These are phyloP conservation scores for Neolamprologus tretocephalus DNA, from an alignment of 2,113 vertebrate genomes.

Conservation along the genomic window DNA sequence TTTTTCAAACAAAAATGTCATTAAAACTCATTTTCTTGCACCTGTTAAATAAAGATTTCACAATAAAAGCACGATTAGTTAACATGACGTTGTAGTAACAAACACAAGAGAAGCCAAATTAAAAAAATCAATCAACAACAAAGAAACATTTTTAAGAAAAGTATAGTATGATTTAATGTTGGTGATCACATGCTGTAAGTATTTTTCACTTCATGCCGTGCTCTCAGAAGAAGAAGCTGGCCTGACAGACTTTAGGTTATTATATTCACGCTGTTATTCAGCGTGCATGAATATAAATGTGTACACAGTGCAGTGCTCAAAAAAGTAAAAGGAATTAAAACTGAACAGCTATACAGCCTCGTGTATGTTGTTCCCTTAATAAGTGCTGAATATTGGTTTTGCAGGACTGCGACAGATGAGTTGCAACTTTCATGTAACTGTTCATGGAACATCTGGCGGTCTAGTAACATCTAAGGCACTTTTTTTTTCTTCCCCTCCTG, in stretches of 20 bases:
- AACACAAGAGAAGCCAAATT: not conserved
- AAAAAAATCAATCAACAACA: not conserved
- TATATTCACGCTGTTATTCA: not conserved
- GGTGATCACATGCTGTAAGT: not conserved
- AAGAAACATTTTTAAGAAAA: not conserved
- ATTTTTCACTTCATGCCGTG: not conserved
- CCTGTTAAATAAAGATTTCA: not conserved
- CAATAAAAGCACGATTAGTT: not conserved
- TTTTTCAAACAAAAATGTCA: not conserved
- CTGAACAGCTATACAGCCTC: not conserved
- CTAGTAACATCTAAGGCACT: not conserved
- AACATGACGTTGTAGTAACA: not conserved
- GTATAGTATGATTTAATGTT: not conserved
- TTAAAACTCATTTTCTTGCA: fast-evolving
- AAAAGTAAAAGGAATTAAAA: not conserved
- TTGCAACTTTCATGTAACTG: not conserved
- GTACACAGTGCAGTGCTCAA: not conserved
- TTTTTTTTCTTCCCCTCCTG: not conserved
- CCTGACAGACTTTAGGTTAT: not conserved
- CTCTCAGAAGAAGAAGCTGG: not conserved
- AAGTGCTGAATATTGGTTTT: not conserved
- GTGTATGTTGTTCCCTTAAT: not conserved
- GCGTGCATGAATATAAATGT: not conserved
- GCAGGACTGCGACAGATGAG: not conserved
- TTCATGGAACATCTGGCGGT: not conserved